phyloP scores from a whole-genome alignment of 2,113 vertebrate species.

The Fukomys damarensis region DNA sequence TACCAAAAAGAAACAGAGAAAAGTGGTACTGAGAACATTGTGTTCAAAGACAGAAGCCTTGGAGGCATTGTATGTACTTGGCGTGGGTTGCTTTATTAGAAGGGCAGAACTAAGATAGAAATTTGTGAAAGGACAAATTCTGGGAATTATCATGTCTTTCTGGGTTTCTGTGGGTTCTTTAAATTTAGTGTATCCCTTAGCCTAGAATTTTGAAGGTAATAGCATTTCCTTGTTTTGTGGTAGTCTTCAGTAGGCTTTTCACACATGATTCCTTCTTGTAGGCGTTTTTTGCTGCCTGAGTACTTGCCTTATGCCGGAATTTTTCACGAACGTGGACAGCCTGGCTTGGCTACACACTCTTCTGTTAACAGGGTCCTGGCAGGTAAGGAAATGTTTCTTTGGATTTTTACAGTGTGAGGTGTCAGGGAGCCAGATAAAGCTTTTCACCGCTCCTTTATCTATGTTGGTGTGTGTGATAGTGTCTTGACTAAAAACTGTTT shows the following conservation, averaged over 20 bases:
- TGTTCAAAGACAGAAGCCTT: background rate
- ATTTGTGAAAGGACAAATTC: background rate
- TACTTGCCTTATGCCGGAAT: constrained; percentile 99
- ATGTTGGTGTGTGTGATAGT: background rate
- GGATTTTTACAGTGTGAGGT: constrained; percentile 42
- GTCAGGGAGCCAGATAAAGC: background rate
- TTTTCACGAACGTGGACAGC: constrained; percentile 98
- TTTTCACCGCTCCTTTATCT: background rate
- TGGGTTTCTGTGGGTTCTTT: background rate
- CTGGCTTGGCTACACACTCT: constrained; percentile 97
- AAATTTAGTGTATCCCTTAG: no score
- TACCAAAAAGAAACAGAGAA: no score
- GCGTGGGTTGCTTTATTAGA: background rate
- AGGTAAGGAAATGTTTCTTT: constrained; percentile 87
- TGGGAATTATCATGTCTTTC: background rate
- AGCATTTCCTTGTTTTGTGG: constrained; percentile 7
- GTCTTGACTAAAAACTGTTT: constrained; percentile 40
- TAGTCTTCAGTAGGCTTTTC: constrained; percentile 50
- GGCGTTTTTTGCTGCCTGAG: constrained; percentile 97
- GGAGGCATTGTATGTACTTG: background rate
- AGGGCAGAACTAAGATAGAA: background rate
- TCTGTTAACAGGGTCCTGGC: constrained; percentile 98
- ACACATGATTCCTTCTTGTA: constrained; percentile 78
- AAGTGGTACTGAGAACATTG: background rate
- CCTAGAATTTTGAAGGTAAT: background rate